Evolutionary conservation across 2,888 invertebrate genomes (phyloP), one percentile per base, ranked within the genome.

Genomic region (Listrodromus nycthemerus): DNA sequence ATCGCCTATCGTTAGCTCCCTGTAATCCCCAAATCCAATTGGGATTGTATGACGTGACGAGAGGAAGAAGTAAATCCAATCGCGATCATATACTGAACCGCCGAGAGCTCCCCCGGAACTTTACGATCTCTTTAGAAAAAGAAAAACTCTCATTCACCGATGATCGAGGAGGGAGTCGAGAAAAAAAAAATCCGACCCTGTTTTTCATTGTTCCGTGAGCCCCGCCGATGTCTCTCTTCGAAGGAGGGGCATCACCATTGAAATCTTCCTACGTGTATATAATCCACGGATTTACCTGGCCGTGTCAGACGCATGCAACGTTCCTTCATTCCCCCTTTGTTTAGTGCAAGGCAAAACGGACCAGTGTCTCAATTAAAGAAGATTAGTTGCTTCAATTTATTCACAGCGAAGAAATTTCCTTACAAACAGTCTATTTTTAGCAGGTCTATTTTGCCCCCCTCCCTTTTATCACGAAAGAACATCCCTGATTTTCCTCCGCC

Each of bases 11-110:
- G 61, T 61, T 30, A 61, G 55, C 16, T 30, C 61, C 61, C 75
- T 16, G 52, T 65, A 65, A 75, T 41, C 65, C 33, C 52, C 24
- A 75, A 75, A 75, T 75, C 75, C 75, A 75, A 75, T 75, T 75
- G 75, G 65, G 50, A 65, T 75, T 75, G 37, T 21, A 16, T n/a
- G 65, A 37, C 63, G 16, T 65, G 65, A 75, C 75, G 65, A 50
- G 37, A 37, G 65, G 63, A 50, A n/a, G 73, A 33, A 21, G 74
- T 13, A 65, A 75, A 75, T 75, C 75, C 50, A 63, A 75, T 75
- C 65, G 50, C 37, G 48, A 75, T 65, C 65, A 50, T 65, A 50
- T 65, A 65, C 10, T 48, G 21, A 63, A 19, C 13, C 48, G 21
- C 33, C 21, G 16, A 48, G 63, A 24, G 10, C 75, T n/a, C 50